phyloP scores from a whole-genome alignment of 2,113 vertebrate species.

The Prionailurus bengalensis region DNA sequence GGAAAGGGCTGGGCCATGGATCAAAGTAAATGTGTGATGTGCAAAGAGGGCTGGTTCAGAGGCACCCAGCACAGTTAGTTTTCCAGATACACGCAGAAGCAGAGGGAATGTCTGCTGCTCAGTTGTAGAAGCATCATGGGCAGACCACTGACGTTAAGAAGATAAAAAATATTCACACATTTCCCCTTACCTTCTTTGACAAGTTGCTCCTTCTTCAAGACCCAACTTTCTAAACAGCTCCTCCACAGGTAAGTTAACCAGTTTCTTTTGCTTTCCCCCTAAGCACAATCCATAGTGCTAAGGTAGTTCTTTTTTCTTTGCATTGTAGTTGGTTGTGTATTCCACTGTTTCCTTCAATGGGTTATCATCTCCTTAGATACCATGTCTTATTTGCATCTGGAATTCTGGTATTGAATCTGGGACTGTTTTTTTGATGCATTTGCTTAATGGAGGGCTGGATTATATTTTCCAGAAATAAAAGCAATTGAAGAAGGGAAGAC shows the following conservation, averaged over 20 bases:
- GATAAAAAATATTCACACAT: background rate
- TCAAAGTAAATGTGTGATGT: background rate
- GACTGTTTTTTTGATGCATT: background rate
- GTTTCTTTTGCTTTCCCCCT: background rate
- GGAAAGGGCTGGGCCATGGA: background rate
- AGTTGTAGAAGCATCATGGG: background rate
- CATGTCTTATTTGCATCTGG: background rate
- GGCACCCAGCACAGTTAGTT: fast-evolving
- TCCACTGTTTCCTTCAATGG: background rate
- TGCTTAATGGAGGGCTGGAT: background rate
- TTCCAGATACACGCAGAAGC: background rate
- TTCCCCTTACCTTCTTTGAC: background rate
- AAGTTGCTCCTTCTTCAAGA: background rate
- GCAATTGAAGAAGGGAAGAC: background rate
- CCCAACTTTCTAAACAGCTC: background rate
- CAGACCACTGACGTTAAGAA: background rate
- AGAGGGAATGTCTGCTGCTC: background rate
- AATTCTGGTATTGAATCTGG: background rate
- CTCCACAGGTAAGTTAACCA: background rate
- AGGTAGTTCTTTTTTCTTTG: background rate
- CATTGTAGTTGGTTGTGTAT: background rate
- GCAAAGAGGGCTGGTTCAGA: background rate
- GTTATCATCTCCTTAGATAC: background rate
- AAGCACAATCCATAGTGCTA: background rate
- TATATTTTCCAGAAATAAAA: conserved; percentile 21